These are phyloP conservation scores for Heterotis niloticus DNA, from an alignment of 2,113 vertebrate genomes.

Conservation along the genomic window DNA sequence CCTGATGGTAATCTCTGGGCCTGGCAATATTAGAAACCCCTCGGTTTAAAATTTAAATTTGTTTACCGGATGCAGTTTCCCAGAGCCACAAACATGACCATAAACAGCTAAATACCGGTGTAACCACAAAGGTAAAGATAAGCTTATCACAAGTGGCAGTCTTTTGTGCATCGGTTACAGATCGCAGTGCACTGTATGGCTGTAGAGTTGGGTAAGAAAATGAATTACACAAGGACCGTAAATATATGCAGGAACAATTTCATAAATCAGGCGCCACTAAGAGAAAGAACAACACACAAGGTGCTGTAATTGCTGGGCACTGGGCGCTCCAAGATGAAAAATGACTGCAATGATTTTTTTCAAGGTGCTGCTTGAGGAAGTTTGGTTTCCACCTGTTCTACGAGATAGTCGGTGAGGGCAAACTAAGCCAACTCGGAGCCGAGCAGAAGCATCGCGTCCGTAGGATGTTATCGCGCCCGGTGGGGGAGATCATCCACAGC, in stretches of 20 bases:
- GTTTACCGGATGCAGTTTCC: constrained; percentile 1
- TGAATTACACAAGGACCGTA: background rate
- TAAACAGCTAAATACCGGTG: background rate
- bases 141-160: background rate
- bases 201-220: background rate
- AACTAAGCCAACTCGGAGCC: too few relatives aligned
- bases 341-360: background rate
- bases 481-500: too few relatives aligned
- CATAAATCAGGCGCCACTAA: constrained; percentile 1
- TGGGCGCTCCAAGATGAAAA: background rate
- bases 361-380: background rate
- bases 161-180: background rate
- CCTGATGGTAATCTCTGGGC: constrained; percentile 4
- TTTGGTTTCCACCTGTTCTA: background rate
- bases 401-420: background rate
- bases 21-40: background rate
- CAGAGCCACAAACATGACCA: background rate
- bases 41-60: background rate
- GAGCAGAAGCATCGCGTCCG: too few relatives aligned
- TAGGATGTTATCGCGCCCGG: too few relatives aligned
- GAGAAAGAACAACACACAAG: background rate
- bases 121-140: constrained; percentile 4
- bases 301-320: background rate
- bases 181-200: background rate
- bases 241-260: background rate